phyloP scores from a whole-genome alignment of 2,113 vertebrate species.

The Theropithecus gelada region DNA sequence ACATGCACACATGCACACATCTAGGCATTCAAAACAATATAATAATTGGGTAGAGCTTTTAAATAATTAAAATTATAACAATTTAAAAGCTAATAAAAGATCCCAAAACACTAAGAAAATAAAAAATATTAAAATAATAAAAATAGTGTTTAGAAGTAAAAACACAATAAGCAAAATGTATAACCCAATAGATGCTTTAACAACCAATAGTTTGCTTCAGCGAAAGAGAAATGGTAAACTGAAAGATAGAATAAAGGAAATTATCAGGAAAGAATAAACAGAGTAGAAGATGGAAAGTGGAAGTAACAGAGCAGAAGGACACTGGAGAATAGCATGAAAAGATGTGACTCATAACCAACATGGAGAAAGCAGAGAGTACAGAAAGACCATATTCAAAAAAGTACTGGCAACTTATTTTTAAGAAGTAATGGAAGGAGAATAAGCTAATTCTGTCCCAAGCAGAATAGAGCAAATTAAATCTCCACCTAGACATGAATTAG shows the following conservation, averaged over 20 bases:
- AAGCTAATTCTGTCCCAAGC: neutral
- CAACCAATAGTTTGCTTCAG: neutral
- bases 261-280: neutral
- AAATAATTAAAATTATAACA: neutral
- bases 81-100: neutral
- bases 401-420: accelerated
- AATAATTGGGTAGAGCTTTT: neutral
- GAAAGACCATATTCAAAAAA: neutral
- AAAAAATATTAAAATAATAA: neutral
- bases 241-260: neutral
- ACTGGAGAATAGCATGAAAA: accelerated
- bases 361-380: neutral
- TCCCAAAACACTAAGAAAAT: neutral
- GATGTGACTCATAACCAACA: neutral
- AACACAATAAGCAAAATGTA: neutral
- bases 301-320: accelerated
- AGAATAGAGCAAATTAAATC: neutral
- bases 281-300: neutral
- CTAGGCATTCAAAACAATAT: neutral
- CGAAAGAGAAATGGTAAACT: neutral
- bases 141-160: neutral
- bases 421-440: neutral
- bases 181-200: neutral
- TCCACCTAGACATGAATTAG: neutral
- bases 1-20: neutral